A percentile compares a stretch with the other conserved stretches of the same genome.
Conservation (phyloP, 2,797 vertebrate species). For the Chaetodon trifasciatus region DNA sequence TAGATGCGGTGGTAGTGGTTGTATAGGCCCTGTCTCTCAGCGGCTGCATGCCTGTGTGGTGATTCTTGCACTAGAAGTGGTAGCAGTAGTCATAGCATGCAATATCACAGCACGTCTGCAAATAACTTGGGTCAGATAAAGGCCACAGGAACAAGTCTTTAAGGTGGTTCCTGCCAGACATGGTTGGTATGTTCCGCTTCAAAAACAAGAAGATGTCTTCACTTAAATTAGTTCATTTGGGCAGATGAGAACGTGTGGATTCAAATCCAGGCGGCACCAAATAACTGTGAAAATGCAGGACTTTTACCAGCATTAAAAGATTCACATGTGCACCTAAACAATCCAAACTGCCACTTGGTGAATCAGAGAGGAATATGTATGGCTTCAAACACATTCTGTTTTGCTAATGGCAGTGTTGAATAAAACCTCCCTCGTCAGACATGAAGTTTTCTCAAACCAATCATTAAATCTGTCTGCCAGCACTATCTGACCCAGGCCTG, state of each 20-base stretch:
- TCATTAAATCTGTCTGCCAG: conserved; percentile 5
- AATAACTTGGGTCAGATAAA: conserved; percentile 65
- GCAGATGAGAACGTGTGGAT: not conserved
- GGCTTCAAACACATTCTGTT: conserved; percentile 8
- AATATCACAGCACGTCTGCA: conserved; percentile 41
- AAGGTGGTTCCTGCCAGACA: not conserved
- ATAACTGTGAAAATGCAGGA: not conserved
- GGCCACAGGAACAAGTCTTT: conserved; percentile 15
- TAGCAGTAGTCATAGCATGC: conserved; percentile 52
- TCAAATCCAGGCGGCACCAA: not conserved
- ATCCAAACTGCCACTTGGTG: not conserved
- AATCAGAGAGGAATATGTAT: not conserved
- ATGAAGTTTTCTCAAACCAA: conserved; percentile 11
- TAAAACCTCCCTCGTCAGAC: not conserved
- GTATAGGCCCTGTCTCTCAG: conserved; percentile 31
- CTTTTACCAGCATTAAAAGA: not conserved
- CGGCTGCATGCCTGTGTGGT: conserved; percentile 71
- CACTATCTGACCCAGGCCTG: conserved; percentile 62
- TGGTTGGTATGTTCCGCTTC: not conserved
- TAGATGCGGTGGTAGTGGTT: conserved; percentile 32
- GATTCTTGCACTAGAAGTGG: conserved; percentile 36
- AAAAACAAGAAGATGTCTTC: not conserved
- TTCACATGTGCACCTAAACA: not conserved
- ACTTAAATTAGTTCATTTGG: not conserved
- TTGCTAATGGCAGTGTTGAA: not conserved